Evolutionary conservation across 2,113 vertebrate genomes (phyloP), one percentile per base, ranked within the genome.

Genomic region (Andinoacara biseriatus): DNA sequence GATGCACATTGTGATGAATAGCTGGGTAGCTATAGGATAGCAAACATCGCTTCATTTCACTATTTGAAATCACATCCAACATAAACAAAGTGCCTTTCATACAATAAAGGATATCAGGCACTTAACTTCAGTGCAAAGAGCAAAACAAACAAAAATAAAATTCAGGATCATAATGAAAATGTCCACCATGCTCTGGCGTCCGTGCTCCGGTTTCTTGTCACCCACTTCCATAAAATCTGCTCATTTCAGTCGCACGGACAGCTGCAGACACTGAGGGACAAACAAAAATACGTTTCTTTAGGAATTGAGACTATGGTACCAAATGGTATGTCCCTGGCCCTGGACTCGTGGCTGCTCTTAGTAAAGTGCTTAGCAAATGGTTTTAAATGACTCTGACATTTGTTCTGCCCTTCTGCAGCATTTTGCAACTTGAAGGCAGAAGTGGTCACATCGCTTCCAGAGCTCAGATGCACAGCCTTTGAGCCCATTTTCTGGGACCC

Each of bases 291-390:
- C 83, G 74, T 92, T 89, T 90, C 88, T 90, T 46, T 67, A 35
- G 84, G 92, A 90, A 92, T 90, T 89, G 85, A 90, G 88, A 91
- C 88, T 61, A 69, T 89, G 62, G 61, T 22, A 83, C 93, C 93
- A 94, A 95, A 94, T 92, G 93, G 90, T 86, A 87, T 94, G 88
- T 87, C 92, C 80, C 84, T 67, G 69, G 89, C 60, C 56, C 69
- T 85, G 76, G 83, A 86, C 89, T 90, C 83, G 80, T 82, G 74
- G 92, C 89, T 91, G 93, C 91, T 92, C 89, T 86, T 62, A 78
- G 75, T 93, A 84, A 91, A 94, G 94, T 87, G 76, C 89, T 95
- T 93, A 94, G 91, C 94, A 96, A 95, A 95, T 95, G 93, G 89
- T 88, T 94, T 89, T 94, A 84, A 94, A 93, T 72, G 84, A 79